These are phyloP conservation scores for Eupithecia exiguata DNA, from an alignment of 2,888 invertebrate genomes.

Conservation along the genomic window DNA sequence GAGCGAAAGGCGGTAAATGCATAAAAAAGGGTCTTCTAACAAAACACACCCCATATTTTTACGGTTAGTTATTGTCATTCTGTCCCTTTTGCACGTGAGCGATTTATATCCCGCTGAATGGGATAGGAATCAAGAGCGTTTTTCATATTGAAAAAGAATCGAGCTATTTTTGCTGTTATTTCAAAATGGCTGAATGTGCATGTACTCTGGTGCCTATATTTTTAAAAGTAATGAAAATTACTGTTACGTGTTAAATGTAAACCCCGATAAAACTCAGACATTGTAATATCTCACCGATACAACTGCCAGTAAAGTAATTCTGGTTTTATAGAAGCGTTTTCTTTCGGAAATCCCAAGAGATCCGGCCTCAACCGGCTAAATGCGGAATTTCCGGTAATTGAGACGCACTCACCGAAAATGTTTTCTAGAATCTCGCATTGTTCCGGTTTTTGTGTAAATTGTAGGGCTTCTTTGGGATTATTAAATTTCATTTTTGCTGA, in stretches of 20 bases:
- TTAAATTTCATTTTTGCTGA: slow-evolving; percentile 34
- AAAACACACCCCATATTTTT: slow-evolving; percentile 47
- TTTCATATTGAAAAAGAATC: slow-evolving; percentile 12
- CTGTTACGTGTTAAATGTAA: slow-evolving; percentile 9
- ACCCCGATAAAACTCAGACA: slow-evolving; percentile 35
- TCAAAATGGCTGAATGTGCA: slow-evolving; percentile 6
- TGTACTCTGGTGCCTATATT: background rate
- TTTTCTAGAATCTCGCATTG: slow-evolving; percentile 50
- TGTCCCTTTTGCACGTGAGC: slow-evolving; percentile 27
- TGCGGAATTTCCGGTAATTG: slow-evolving; percentile 58
- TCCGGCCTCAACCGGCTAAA: slow-evolving; percentile 51
- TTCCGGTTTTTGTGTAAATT: slow-evolving; percentile 48
- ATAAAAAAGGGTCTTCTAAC: slow-evolving; percentile 55
- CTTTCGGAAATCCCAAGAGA: slow-evolving; percentile 50
- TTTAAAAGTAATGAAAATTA: background rate
- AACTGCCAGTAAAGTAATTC: slow-evolving; percentile 39
- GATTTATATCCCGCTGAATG: slow-evolving; percentile 13
- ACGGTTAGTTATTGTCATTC: slow-evolving; percentile 22
- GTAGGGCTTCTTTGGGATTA: slow-evolving; percentile 30
- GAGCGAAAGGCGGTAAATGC: slow-evolving; percentile 49
- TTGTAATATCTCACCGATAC: slow-evolving; percentile 35
- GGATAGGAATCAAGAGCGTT: slow-evolving; percentile 9
- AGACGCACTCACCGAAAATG: slow-evolving; percentile 54
- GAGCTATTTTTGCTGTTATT: slow-evolving; percentile 2
- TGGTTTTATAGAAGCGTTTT: slow-evolving; percentile 46